A percentile compares a stretch with the other conserved stretches of the same genome.
Evolutionary conservation across 92 coral and sea anemone genomes (phyloP).

Genomic region (Hydrozoanthus gracilis): DNA sequence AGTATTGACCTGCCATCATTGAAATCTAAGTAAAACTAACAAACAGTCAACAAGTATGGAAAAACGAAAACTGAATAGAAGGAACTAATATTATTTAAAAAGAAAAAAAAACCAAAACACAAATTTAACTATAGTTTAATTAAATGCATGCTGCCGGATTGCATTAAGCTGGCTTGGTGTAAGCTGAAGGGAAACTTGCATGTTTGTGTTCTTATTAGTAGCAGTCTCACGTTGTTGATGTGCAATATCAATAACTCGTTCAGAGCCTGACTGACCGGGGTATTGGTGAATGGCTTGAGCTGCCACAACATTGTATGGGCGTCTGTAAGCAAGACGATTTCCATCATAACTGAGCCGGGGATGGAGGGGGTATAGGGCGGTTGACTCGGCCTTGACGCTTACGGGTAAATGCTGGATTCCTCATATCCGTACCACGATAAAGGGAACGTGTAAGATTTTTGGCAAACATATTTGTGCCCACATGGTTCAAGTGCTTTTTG

Average conservation of each 20-base stretch:
- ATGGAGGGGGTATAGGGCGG: conserved; percentile 27
- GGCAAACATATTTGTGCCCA: conserved; percentile 27
- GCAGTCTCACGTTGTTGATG: too few species aligned
- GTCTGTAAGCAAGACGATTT: conserved; percentile 17
- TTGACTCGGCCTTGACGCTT: background rate
- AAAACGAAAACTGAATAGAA: conserved; percentile 34
- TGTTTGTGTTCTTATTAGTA: background rate
- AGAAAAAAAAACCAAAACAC: too few species aligned
- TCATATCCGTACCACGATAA: background rate
- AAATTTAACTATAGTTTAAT: background rate
- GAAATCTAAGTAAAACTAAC: conserved; percentile 1
- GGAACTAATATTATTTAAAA: conserved; percentile 17
- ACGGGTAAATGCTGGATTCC: background rate
- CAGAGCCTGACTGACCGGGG: conserved; percentile 16
- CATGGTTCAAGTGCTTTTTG: conserved; percentile 24
- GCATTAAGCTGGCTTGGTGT: conserved; percentile 30
- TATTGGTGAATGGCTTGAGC: conserved; percentile 13
- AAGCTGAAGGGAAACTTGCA: conserved; percentile 16
- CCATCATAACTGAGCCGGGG: conserved; percentile 17
- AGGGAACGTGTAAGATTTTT: conserved; percentile 23
- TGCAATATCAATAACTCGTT: conserved; percentile 20
- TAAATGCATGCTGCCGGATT: conserved; percentile 28
- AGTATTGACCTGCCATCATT: background rate
- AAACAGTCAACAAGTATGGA: conserved; percentile 20
- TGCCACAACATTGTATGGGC: conserved; percentile 29